A percentile compares a stretch with the other conserved stretches of the same genome.
phyloP scores from a whole-genome alignment of 2,797 vertebrate species.

The Bradypodion pumilum region DNA sequence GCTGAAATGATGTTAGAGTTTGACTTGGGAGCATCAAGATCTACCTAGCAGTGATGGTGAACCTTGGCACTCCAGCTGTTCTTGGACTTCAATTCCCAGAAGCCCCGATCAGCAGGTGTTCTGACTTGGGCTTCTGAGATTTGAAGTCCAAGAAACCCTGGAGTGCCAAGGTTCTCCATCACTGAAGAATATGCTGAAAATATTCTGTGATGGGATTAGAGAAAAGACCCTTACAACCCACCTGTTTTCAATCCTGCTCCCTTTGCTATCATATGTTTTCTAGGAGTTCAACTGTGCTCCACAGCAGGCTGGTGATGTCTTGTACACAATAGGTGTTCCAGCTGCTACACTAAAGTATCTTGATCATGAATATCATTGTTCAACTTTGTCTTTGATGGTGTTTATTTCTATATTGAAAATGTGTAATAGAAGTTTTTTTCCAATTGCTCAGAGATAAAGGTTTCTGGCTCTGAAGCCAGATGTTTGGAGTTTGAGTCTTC shows the following conservation, averaged over 20 bases:
- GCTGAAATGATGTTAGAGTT: background rate
- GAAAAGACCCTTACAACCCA: constrained; percentile 1
- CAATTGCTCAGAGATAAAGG: background rate
- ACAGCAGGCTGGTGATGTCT: background rate
- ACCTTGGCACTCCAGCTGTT: too few relatives aligned
- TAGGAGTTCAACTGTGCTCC: background rate
- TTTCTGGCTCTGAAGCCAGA: too few relatives aligned
- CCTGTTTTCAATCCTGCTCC: background rate
- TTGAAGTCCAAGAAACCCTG: too few relatives aligned
- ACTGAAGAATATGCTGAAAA: accelerated
- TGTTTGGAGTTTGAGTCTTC: too few relatives aligned
- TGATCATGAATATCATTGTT: background rate
- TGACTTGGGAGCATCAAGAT: too few relatives aligned
- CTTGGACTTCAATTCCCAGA: too few relatives aligned
- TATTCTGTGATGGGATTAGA: background rate
- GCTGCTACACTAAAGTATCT: background rate
- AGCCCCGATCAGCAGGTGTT: too few relatives aligned
- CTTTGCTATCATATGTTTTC: background rate
- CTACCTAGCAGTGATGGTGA: too few relatives aligned
- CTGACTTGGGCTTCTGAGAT: too few relatives aligned
- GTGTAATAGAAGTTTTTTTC: background rate
- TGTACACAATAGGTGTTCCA: background rate
- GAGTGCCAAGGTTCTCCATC: background rate
- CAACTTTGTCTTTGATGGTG: background rate
- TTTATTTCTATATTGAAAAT: background rate